A percentile compares a stretch with the other conserved stretches of the same genome.
Evolutionary conservation across 2,113 vertebrate species (phyloP).

Genomic region (Nymphicus hollandicus): DNA sequence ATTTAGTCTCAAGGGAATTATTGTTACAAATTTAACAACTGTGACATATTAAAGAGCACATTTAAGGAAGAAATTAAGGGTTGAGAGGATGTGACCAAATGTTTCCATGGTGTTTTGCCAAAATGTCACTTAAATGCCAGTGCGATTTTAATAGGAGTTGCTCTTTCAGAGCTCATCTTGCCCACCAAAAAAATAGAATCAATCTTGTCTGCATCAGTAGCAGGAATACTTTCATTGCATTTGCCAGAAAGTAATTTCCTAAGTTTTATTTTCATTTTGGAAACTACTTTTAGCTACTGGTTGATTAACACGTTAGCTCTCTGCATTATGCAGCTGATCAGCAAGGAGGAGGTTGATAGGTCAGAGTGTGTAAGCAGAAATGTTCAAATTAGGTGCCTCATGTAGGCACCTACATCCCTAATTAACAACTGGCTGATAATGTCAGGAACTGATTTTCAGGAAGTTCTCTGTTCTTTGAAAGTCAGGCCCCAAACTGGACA

Average conservation of each 20-base stretch:
- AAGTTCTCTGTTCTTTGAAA: slow-evolving; percentile 63
- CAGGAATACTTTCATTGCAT: background rate
- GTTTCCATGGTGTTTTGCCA: slow-evolving; percentile 74
- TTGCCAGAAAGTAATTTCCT: background rate
- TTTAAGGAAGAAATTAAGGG: slow-evolving; percentile 76
- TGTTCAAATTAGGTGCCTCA: background rate
- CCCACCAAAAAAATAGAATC: background rate
- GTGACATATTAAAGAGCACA: slow-evolving; percentile 78
- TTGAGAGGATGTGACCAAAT: slow-evolving; percentile 74
- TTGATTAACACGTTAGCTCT: background rate
- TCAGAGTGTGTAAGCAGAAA: background rate
- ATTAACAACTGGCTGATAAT: background rate
- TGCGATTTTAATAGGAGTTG: slow-evolving; percentile 19
- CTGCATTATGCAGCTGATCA: background rate
- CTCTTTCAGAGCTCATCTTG: slow-evolving; percentile 37
- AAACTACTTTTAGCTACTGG: background rate
- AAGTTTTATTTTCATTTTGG: slow-evolving; percentile 20
- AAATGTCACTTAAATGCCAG: slow-evolving; percentile 71
- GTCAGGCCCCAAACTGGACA: background rate
- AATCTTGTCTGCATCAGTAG: background rate
- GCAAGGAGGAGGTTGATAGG: background rate
- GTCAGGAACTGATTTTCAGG: slow-evolving; percentile 47
- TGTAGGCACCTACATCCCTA: slow-evolving; percentile 19
- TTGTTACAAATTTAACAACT: slow-evolving; percentile 76
- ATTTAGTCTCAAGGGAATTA: slow-evolving; percentile 75